Evolutionary conservation across 2,888 invertebrate genomes (phyloP).

Genomic region (Dryococelus australis): DNA sequence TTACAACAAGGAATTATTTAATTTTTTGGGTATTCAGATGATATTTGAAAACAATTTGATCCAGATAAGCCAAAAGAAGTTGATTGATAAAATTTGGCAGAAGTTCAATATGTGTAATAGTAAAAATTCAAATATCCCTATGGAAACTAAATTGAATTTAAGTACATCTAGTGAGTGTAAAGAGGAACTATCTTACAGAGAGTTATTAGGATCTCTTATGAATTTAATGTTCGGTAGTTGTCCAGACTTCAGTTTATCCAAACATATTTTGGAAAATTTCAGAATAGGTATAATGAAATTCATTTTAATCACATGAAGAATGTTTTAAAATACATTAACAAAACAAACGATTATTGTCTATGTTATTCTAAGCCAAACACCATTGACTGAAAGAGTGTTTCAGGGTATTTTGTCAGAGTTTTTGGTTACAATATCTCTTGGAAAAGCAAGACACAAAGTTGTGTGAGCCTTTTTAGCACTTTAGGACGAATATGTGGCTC

Average conservation of each 20-base stretch:
- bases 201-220: not conserved
- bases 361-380: not conserved
- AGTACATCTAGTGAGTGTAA: not conserved
- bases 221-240: not conserved
- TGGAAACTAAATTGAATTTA: not conserved
- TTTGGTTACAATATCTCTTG: not conserved
- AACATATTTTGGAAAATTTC: not conserved
- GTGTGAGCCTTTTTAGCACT: slow-evolving; percentile 1
- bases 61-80: not conserved
- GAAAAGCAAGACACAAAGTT: not conserved
- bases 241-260: not conserved
- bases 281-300: not conserved
- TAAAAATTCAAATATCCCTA: not conserved
- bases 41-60: not conserved
- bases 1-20: not conserved
- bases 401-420: not conserved
- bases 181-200: not conserved
- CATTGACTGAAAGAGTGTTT: not conserved
- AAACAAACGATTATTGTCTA: not conserved
- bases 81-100: not conserved
- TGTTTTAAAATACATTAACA: not conserved
- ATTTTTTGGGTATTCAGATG: not conserved
- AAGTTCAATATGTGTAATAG: not conserved
- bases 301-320: not conserved
- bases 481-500: not conserved